Evolutionary conservation across 2,888 invertebrate species (phyloP).

Genomic region (Rotaria sp.): DNA sequence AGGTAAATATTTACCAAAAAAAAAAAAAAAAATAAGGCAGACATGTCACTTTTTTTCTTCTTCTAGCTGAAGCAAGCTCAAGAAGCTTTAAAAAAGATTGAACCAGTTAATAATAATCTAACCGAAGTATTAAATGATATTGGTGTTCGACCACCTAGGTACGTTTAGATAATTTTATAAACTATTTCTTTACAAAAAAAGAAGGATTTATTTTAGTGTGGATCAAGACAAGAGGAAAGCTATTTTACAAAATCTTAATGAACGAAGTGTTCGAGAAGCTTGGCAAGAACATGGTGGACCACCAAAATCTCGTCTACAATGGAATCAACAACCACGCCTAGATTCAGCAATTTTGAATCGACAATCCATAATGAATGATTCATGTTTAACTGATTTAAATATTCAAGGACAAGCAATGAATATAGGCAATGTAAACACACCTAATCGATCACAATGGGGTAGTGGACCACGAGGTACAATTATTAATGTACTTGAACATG

Average conservation of each 20-base stretch:
- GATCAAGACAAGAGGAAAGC: neutral
- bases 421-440: neutral
- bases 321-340: neutral
- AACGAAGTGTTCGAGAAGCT: neutral
- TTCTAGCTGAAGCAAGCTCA: neutral
- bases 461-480: neutral
- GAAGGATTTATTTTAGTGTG: neutral
- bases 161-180: neutral
- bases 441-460: slow-evolving; percentile 3
- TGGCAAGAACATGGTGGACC: neutral
- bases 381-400: neutral
- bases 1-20: neutral
- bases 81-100: slow-evolving; percentile 11
- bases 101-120: neutral
- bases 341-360: neutral
- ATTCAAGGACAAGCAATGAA: neutral
- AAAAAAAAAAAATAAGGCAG: neutral
- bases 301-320: neutral
- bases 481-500: neutral
- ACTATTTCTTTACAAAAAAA: neutral
- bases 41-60: neutral
- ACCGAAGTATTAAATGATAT: slow-evolving; percentile 14
- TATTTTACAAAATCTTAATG: neutral
- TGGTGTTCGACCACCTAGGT: neutral
- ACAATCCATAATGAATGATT: neutral